Conservation (phyloP, 2,113 vertebrate genomes). For the Sakesphorus luctuosus region DNA sequence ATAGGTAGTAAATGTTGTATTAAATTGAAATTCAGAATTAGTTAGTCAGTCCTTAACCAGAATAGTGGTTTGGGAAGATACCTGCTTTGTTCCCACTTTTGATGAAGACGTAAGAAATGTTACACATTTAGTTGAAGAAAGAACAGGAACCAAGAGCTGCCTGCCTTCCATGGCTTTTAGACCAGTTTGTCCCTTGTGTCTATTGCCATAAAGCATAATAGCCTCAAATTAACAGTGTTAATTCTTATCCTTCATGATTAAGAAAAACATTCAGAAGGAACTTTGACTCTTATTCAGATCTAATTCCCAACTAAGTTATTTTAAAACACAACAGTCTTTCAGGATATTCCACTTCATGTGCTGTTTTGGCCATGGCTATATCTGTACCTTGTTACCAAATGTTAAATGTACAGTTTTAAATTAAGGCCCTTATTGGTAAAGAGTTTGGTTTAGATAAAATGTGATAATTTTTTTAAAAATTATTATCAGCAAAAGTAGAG, state of each 20-base stretch:
- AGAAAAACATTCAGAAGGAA: neutral
- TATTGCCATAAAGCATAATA: neutral
- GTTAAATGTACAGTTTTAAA: neutral
- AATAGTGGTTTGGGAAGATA: neutral
- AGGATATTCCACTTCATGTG: neutral
- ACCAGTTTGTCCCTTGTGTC: neutral
- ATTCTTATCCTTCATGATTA: neutral
- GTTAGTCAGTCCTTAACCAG: neutral
- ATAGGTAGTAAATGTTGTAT: neutral
- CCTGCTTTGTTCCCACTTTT: neutral
- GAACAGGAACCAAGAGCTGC: neutral
- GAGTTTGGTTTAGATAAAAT: constrained; percentile 17
- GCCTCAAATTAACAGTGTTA: constrained; percentile 17
- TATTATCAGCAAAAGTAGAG: neutral
- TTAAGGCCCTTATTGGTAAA: constrained; percentile 19
- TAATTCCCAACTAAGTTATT: neutral
- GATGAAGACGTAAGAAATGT: neutral
- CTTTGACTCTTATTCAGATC: neutral
- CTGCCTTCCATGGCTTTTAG: neutral
- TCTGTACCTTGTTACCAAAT: neutral
- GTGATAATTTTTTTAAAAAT: neutral
- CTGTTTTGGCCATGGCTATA: neutral
- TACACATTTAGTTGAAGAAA: neutral
- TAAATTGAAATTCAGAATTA: neutral
- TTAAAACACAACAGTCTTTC: neutral